Base-by-base conservation (phyloP, 2,888 invertebrate genomes). In the Julus scanicus region DNA sequence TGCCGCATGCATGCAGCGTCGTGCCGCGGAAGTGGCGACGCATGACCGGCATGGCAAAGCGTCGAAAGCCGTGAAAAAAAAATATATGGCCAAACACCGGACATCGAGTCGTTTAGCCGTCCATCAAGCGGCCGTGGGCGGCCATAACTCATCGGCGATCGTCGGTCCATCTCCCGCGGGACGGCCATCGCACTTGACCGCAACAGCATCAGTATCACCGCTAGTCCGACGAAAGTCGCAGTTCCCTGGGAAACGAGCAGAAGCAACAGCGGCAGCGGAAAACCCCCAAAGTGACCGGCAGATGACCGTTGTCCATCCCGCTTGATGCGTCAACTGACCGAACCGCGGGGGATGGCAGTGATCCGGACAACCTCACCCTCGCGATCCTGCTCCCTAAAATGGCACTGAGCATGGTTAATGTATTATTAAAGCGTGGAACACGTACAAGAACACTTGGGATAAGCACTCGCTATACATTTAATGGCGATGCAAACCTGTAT, bases 71-170 rank as follows among this genome's bases (percentile, higher is more conserved):
- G n/a, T n/a, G 15, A 53, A 53, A 4, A 15, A 11, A 11, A 44
- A 44, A 44, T 5, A 44, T 5, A 44, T 44, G 71, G 20, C 29
- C 29, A 84, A 44, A 84, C n/a, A 39, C 15, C 15, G 84, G 84
- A 29, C 17, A n/a, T 40, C 84, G 39, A 20, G 48, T 39, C 84
- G n/a, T 20, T 84, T 48, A 84, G 44, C 84, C 71, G 71, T 71
- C 71, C 29, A 71, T 71, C 71, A 71, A n/a, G 20, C 20, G 71
- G 29, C 71, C 84, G 40, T 40, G n/a, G 84, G 84, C 84, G 84
- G 39, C 84, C 40, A 84, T 84, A 84, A 84, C 20, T 84, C 84
- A 44, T 84, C 37, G 44, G 37, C 44, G 84, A 84, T 84, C 44
- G 84, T 84, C 40, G 48, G n/a, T 39, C 84, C 39, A 39, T 40